Evolutionary conservation across 2,888 invertebrate genomes (phyloP).

Genomic region (Agrochola litura): DNA sequence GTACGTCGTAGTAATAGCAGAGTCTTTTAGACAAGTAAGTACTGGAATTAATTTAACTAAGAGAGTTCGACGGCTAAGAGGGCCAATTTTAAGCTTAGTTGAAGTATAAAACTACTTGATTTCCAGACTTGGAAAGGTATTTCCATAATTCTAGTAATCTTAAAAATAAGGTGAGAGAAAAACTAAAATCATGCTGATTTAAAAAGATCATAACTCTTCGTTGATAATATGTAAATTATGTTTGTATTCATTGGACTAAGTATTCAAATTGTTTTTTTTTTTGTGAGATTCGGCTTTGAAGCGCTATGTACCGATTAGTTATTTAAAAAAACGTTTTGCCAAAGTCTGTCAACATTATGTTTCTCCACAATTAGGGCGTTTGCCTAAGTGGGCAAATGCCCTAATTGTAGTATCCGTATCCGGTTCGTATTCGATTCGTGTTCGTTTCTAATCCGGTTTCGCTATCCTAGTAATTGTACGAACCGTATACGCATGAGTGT

Average conservation of each 20-base stretch:
- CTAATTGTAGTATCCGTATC: no score
- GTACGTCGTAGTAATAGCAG: slow-evolving; percentile 94
- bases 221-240: no score
- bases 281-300: neutral
- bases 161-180: no score
- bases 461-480: no score
- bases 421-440: no score
- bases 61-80: neutral
- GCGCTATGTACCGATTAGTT: neutral
- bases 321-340: neutral
- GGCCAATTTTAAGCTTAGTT: no score
- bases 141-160: neutral
- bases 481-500: no score
- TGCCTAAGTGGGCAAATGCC: no score
- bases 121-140: neutral
- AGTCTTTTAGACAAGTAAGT: slow-evolving; percentile 92
- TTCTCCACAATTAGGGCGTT: neutral
- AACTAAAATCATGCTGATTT: no score
- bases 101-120: neutral
- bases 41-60: neutral
- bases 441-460: no score
- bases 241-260: no score
- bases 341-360: neutral
- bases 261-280: neutral
- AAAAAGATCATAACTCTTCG: no score